Percentiles rank a stretch among this genome's conserved stretches.
phyloP scores from a whole-genome alignment of 2,888 invertebrate species.

The Poecilus cupreus region DNA sequence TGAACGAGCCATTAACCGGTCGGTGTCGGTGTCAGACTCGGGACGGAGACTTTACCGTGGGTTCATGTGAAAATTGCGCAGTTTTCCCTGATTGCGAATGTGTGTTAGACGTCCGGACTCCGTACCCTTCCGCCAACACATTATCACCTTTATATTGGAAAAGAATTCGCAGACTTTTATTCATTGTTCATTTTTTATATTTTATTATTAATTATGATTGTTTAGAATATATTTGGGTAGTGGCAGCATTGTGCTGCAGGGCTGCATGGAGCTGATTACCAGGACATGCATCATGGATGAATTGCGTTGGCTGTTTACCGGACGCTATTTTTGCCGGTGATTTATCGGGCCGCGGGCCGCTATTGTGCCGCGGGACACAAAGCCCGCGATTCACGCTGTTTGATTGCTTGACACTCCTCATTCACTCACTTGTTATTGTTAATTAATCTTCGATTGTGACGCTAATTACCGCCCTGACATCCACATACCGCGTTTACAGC shows the following conservation, averaged over 20 bases:
- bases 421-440: neutral
- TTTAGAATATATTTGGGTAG: too few species aligned
- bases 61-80: neutral
- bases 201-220: too few species aligned
- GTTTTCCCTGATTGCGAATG: conserved; percentile 10
- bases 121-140: neutral
- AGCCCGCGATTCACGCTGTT: neutral
- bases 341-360: too few species aligned
- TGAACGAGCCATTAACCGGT: conserved; percentile 39
- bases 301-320: neutral
- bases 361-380: neutral
- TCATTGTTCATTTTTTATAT: too few species aligned
- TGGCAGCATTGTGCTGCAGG: neutral
- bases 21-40: neutral
- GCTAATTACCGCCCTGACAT: neutral
- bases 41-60: neutral
- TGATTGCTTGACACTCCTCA: neutral
- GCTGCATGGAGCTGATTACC: too few species aligned
- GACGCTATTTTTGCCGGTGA: neutral
- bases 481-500: too few species aligned
- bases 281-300: neutral
- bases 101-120: too few species aligned
- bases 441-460: neutral
- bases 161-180: too few species aligned
- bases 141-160: too few species aligned